These are phyloP conservation scores for Epinotia brunnichana DNA, from an alignment of 2,888 invertebrate species.

Conservation along the genomic window DNA sequence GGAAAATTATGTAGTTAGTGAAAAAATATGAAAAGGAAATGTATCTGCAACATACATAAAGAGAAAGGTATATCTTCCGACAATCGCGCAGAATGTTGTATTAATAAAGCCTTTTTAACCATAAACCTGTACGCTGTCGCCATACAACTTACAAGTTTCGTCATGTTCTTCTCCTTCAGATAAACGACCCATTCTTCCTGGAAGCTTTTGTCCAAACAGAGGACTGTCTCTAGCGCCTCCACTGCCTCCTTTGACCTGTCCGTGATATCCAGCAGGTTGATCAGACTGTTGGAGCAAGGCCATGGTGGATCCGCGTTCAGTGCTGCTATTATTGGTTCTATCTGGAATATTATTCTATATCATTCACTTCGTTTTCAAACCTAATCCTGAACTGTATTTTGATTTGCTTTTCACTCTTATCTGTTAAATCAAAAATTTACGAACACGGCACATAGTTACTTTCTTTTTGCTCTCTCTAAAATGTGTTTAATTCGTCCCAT, in stretches of 20 bases:
- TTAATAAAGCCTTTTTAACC: too few species aligned
- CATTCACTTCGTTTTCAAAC: neutral
- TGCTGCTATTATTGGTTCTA: slow-evolving; percentile 70
- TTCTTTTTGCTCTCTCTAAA: too few species aligned
- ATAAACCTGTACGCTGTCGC: neutral
- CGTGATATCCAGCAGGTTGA: slow-evolving; percentile 61
- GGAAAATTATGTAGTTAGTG: slow-evolving; percentile 42
- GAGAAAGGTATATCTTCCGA: too few species aligned
- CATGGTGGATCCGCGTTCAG: slow-evolving; percentile 71
- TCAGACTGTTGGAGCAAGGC: slow-evolving; percentile 78
- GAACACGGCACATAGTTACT: too few species aligned
- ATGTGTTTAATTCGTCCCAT: too few species aligned
- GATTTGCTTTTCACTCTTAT: too few species aligned
- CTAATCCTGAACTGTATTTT: too few species aligned
- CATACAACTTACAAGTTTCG: slow-evolving; percentile 59
- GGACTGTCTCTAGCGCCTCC: slow-evolving; percentile 71
- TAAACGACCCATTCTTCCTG: slow-evolving; percentile 75
- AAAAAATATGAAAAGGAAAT: neutral
- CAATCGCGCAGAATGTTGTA: neutral
- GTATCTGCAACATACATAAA: neutral
- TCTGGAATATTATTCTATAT: slow-evolving; percentile 54
- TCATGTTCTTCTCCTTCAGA: slow-evolving; percentile 55
- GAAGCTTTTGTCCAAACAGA: slow-evolving; percentile 71
- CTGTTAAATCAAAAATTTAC: too few species aligned
- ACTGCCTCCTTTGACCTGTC: slow-evolving; percentile 66